phyloP scores from a whole-genome alignment of 2,113 vertebrate species.

The Strix uralensis region DNA sequence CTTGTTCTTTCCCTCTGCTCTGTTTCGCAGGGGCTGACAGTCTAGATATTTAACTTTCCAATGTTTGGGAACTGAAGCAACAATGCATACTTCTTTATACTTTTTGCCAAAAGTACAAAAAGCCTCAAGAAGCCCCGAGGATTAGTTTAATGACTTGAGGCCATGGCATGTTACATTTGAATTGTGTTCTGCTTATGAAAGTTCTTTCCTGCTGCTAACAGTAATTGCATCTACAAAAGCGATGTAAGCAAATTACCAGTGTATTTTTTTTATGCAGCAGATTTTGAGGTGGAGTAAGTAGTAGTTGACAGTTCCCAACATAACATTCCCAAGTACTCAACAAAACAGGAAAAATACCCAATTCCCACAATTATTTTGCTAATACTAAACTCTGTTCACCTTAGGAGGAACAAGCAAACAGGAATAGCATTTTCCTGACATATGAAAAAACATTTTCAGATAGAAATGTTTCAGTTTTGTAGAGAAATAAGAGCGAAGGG shows the following conservation, averaged over 20 bases:
- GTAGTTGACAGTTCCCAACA: background rate
- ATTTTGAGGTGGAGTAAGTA: constrained; percentile 16
- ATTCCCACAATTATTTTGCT: constrained; percentile 37
- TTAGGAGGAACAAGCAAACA: background rate
- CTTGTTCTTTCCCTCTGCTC: background rate
- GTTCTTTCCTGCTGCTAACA: constrained; percentile 38
- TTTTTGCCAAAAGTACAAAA: constrained; percentile 52
- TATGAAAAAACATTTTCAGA: background rate
- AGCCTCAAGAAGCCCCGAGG: constrained; percentile 29
- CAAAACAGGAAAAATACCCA: constrained; percentile 2
- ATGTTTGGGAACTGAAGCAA: constrained; percentile 13
- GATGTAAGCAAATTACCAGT: constrained; percentile 28
- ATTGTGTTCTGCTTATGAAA: constrained; percentile 49
- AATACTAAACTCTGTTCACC: background rate
- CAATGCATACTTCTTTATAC: background rate
- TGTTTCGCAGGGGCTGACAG: background rate
- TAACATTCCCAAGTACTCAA: constrained; percentile 9
- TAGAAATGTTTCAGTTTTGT: background rate
- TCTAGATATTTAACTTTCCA: background rate
- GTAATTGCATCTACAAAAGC: constrained; percentile 29
- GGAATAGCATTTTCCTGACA: background rate
- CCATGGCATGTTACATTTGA: constrained; percentile 40
- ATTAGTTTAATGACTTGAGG: constrained; percentile 52
- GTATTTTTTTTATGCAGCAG: constrained; percentile 5
- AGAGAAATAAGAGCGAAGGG: background rate